Percentiles rank a stretch among this genome's conserved stretches.
These are phyloP conservation scores for Sus scrofa DNA, from an alignment of 2,113 vertebrate genomes.

Conservation along the genomic window DNA sequence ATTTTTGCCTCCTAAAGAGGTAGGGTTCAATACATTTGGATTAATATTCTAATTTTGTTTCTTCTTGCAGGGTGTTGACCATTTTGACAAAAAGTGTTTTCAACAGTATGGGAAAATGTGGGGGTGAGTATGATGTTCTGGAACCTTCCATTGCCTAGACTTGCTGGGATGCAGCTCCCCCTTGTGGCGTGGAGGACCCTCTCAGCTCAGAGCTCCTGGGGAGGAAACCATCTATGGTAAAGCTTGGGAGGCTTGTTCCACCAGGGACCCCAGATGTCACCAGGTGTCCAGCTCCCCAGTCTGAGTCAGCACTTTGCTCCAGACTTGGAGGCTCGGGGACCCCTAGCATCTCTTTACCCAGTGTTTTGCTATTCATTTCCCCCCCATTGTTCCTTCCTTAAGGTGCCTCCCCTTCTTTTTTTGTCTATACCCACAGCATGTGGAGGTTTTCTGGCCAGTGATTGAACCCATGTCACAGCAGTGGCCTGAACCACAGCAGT, in stretches of 20 bases:
- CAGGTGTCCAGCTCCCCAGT: neutral
- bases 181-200: fast-evolving
- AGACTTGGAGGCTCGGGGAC: neutral
- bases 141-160: neutral
- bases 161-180: neutral
- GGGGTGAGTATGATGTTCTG: constrained; percentile 56
- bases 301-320: neutral
- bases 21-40: neutral
- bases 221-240: neutral
- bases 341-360: neutral
- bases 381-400: neutral
- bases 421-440: too few species aligned
- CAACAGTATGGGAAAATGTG: constrained; percentile 32
- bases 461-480: too few species aligned
- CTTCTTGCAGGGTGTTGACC: neutral
- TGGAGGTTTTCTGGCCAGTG: too few species aligned
- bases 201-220: neutral
- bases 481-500: too few species aligned
- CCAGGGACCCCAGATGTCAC: neutral
- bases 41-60: neutral
- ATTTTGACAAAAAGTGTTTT: neutral
- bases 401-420: too few species aligned
- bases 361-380: neutral
- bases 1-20: neutral
- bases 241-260: neutral